Evolutionary conservation across 2,888 invertebrate species (phyloP).

Genomic region (Gryllus longicercus): DNA sequence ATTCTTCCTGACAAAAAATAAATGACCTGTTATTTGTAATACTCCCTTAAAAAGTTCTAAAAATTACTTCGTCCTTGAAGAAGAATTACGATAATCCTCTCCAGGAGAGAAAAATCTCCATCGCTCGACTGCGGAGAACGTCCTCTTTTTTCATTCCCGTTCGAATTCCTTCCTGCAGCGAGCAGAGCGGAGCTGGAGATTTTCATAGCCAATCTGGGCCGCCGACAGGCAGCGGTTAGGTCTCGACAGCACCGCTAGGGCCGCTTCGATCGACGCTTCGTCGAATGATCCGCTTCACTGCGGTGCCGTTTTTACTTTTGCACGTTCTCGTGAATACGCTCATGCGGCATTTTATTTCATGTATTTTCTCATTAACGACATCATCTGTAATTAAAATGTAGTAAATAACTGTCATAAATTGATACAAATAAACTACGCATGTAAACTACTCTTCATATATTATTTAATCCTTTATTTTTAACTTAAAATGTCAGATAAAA

Average conservation of each 20-base stretch:
- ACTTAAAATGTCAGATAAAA: too few relatives aligned
- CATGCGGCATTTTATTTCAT: too few relatives aligned
- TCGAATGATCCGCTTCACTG: too few relatives aligned
- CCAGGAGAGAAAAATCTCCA: background rate
- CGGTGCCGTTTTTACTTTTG: too few relatives aligned
- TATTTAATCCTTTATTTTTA: too few relatives aligned
- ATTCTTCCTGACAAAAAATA: background rate
- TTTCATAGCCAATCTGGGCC: background rate
- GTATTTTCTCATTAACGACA: too few relatives aligned
- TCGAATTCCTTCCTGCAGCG: background rate
- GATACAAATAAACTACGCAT: too few relatives aligned
- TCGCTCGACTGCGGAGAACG: background rate
- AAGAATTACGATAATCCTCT: background rate
- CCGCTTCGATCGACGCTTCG: background rate
- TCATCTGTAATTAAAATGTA: too few relatives aligned
- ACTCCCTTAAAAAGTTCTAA: background rate
- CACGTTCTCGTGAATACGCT: too few relatives aligned
- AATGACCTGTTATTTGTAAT: background rate
- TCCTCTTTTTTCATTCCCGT: background rate
- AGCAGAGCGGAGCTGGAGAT: background rate
- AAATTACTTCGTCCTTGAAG: slow-evolving; percentile 17
- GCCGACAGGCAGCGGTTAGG: too few relatives aligned
- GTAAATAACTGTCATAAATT: too few relatives aligned
- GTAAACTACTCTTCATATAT: too few relatives aligned
- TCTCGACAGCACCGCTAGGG: background rate